Percentiles rank a stretch among this genome's conserved stretches.
These are phyloP conservation scores for Dioctria rufipes DNA, from an alignment of 2,888 invertebrate species.

Conservation along the genomic window DNA sequence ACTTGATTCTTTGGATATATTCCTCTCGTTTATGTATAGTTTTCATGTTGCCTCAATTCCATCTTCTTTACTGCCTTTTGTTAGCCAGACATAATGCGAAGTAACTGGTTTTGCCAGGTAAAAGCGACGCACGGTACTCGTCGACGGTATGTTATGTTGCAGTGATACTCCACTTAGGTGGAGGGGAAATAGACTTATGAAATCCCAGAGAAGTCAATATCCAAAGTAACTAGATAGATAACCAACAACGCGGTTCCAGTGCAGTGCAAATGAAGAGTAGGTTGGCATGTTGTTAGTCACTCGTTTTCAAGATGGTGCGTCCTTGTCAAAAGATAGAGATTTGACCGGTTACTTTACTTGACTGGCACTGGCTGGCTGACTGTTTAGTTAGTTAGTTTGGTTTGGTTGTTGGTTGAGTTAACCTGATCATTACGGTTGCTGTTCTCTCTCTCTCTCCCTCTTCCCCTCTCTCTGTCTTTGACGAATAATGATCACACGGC, in stretches of 20 bases:
- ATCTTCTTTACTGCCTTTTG: slow-evolving; percentile 24
- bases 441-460: no score
- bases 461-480: no score
- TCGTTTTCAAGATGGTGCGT: not conserved
- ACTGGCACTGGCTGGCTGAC: no score
- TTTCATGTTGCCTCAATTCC: not conserved
- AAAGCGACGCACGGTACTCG: not conserved
- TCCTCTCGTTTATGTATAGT: not conserved
- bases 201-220: not conserved
- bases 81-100: slow-evolving; percentile 24
- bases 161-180: not conserved
- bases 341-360: no score
- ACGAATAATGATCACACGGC: no score
- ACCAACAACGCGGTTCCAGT: not conserved
- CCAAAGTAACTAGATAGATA: slow-evolving; percentile 12
- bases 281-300: slow-evolving; percentile 7
- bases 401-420: no score
- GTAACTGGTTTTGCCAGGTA: slow-evolving; percentile 39
- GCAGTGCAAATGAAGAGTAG: not conserved
- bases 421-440: no score
- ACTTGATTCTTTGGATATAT: not conserved
- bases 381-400: no score
- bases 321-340: no score
- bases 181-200: not conserved
- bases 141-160: not conserved